Evolutionary conservation across 2,888 invertebrate genomes (phyloP).

Genomic region (Tetranychus truncatus): DNA sequence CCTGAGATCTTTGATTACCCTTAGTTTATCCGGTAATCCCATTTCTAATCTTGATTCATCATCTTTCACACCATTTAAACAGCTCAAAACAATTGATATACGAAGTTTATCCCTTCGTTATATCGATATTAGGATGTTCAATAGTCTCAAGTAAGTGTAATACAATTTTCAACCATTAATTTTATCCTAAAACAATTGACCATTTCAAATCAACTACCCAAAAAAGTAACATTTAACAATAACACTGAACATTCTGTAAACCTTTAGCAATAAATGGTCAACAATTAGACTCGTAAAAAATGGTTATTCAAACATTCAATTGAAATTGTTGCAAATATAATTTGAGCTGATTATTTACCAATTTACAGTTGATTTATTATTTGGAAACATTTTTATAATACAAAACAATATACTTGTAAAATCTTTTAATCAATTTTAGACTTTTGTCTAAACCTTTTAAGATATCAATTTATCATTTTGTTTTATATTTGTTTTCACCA

Average conservation of each 20-base stretch:
- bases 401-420: not conserved
- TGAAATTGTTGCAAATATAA: not conserved
- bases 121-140: constrained; percentile 26
- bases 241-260: not conserved
- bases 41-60: constrained; percentile 38
- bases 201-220: too few relatives aligned
- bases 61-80: constrained; percentile 43
- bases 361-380: not conserved
- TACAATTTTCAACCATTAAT: not conserved
- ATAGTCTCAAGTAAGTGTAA: constrained; percentile 25
- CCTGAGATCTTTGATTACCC: not conserved
- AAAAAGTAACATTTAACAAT: not conserved
- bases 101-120: constrained; percentile 25
- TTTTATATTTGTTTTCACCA: not conserved
- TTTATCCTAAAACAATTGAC: too few relatives aligned
- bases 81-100: constrained; percentile 49
- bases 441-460: too few relatives aligned
- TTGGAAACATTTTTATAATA: not conserved
- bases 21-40: constrained; percentile 56
- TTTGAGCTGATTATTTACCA: not conserved
- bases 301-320: not conserved
- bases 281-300: not conserved
- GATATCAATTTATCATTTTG: constrained; percentile 2
- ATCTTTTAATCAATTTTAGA: too few relatives aligned
- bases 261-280: not conserved